Evolutionary conservation across 2,113 vertebrate species (phyloP).

Genomic region (Mionectes macconnelli): DNA sequence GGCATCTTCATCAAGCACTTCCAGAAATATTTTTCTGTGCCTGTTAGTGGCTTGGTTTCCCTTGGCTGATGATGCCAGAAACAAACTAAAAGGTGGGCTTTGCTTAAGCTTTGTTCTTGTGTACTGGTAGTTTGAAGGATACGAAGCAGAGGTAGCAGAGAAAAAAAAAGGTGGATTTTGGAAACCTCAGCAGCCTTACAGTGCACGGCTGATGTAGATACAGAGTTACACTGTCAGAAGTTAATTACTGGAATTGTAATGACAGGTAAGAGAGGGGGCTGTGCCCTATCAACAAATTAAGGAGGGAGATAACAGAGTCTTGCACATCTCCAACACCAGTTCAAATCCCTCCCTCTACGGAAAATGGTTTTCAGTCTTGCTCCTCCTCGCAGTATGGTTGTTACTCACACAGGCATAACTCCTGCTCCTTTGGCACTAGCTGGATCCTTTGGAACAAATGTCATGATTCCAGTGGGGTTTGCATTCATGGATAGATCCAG

Average conservation of each 20-base stretch:
- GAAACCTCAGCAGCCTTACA: not conserved
- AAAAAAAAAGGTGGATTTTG: not conserved
- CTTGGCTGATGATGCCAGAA: not conserved
- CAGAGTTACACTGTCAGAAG: not conserved
- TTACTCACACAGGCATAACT: not conserved
- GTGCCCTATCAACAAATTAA: not conserved
- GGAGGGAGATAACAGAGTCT: not conserved
- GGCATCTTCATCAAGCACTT: not conserved
- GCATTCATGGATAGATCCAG: rapidly evolving
- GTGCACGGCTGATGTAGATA: too few relatives aligned
- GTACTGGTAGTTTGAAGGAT: not conserved
- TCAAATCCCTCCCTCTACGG: not conserved
- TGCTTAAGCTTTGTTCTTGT: not conserved
- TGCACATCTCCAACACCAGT: not conserved
- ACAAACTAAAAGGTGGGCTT: not conserved
- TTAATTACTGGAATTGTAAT: not conserved
- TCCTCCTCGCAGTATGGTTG: not conserved
- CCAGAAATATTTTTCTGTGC: not conserved
- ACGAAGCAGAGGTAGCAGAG: not conserved
- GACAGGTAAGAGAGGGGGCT: not conserved
- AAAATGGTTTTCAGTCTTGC: not conserved
- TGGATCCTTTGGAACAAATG: not conserved
- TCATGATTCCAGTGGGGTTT: not conserved
- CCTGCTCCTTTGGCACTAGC: not conserved
- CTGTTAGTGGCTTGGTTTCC: not conserved